These are phyloP conservation scores for Corythaixoides concolor DNA, from an alignment of 2,113 vertebrate genomes.

Conservation along the genomic window DNA sequence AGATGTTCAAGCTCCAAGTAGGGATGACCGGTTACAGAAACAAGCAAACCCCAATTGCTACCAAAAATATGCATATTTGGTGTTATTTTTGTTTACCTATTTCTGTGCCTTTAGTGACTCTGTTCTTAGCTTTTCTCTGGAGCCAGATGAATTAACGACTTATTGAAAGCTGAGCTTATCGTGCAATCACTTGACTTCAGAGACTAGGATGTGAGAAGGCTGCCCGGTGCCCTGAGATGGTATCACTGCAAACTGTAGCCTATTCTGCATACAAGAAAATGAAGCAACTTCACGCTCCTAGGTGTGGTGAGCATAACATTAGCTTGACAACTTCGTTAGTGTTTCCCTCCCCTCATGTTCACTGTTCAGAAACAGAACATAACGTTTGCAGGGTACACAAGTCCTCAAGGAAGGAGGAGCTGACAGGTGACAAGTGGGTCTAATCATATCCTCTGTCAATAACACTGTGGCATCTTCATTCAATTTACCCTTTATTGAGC, in stretches of 20 bases:
- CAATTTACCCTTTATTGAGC: not conserved
- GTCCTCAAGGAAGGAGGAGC: not conserved
- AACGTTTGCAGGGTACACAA: not conserved
- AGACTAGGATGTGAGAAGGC: not conserved
- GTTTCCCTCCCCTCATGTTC: not conserved
- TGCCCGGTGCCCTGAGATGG: not conserved
- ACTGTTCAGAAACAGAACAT: not conserved
- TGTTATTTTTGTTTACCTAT: not conserved
- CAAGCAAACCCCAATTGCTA: not conserved
- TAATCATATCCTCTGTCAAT: not conserved
- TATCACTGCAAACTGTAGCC: not conserved
- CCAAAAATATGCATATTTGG: fast-evolving
- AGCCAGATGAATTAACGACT: not conserved
- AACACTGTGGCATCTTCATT: not conserved
- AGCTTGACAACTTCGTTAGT: not conserved
- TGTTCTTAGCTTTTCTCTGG: not conserved
- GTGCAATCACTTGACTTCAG: not conserved
- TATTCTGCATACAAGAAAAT: fast-evolving
- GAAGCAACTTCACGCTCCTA: not conserved
- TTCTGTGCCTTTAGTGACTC: not conserved
- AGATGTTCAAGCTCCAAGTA: not conserved
- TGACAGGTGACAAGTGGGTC: not conserved
- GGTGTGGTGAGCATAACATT: not conserved
- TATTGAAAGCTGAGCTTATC: not conserved
- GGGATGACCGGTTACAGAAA: not conserved